Evolutionary conservation across 1,140 invertebrate species (phyloP).

Genomic region (Pseudomyrmex concolor): DNA sequence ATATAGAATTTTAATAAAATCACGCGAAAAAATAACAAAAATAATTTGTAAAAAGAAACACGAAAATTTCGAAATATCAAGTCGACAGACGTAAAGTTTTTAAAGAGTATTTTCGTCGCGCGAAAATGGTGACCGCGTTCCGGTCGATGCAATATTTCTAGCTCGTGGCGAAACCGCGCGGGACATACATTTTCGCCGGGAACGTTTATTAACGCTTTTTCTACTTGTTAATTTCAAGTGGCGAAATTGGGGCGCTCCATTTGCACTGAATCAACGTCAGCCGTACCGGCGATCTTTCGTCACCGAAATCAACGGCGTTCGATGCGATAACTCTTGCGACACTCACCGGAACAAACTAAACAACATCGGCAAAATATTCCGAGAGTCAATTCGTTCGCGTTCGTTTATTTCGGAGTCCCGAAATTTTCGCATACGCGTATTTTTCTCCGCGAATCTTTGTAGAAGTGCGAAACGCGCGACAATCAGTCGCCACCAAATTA

Average conservation of each 20-base stretch:
- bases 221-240: constrained; percentile 60
- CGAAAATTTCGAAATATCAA: not conserved
- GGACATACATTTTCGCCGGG: constrained; percentile 41
- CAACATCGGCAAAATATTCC: constrained; percentile 9
- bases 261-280: constrained; percentile 57
- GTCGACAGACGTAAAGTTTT: not conserved
- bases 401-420: constrained; percentile 17
- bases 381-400: constrained; percentile 50
- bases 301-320: constrained; percentile 41
- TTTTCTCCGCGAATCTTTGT: constrained; percentile 10
- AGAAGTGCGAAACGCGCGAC: constrained; percentile 42
- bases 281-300: constrained; percentile 6
- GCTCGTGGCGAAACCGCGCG: constrained; percentile 26
- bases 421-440: constrained; percentile 6
- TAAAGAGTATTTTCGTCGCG: constrained; percentile 10
- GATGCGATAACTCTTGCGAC: constrained; percentile 46
- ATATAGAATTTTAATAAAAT: too few species aligned
- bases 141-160: constrained; percentile 54
- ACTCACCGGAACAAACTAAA: constrained; percentile 12
- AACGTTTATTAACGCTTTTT: constrained; percentile 62
- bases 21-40: not conserved
- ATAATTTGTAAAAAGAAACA: not conserved
- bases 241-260: constrained; percentile 54
- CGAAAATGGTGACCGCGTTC: constrained; percentile 37
- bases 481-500: constrained; percentile 59